phyloP scores from a whole-genome alignment of 2,797 vertebrate species.

The Anguilla obscura region DNA sequence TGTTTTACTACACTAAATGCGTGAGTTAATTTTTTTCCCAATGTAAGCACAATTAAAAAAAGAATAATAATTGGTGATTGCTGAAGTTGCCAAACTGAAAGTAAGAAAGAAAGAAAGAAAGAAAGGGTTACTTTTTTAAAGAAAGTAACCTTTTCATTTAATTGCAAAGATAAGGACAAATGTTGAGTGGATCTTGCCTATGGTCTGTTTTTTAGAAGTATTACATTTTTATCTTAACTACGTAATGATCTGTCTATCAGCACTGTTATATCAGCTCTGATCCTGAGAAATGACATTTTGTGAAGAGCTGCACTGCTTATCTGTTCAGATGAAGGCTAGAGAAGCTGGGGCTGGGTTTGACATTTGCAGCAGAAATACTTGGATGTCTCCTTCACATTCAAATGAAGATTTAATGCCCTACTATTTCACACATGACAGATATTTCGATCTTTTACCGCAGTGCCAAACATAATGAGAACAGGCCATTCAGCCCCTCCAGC shows the following conservation, averaged over 20 bases:
- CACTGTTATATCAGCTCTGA: background rate
- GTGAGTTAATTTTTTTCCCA: background rate
- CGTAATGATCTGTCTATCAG: background rate
- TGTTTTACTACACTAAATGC: background rate
- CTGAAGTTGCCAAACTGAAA: background rate
- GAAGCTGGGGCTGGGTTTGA: constrained; percentile 36
- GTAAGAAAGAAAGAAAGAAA: background rate
- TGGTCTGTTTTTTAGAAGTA: background rate
- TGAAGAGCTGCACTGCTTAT: constrained; percentile 42
- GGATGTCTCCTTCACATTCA: constrained; percentile 26
- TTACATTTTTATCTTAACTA: background rate
- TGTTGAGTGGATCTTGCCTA: background rate
- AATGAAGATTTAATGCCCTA: constrained; percentile 26
- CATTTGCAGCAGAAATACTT: constrained; percentile 29
- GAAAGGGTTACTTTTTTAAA: background rate
- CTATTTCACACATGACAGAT: constrained; percentile 17
- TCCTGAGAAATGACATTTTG: background rate
- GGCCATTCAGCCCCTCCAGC: background rate
- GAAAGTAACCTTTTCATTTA: background rate
- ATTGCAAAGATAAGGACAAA: background rate
- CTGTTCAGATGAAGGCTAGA: constrained; percentile 38
- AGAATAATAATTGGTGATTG: background rate
- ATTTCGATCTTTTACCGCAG: background rate
- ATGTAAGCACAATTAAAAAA: background rate
- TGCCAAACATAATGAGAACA: background rate